These are phyloP conservation scores for Therioaphis trifolii DNA, from an alignment of 2,888 invertebrate species.

Conservation along the genomic window DNA sequence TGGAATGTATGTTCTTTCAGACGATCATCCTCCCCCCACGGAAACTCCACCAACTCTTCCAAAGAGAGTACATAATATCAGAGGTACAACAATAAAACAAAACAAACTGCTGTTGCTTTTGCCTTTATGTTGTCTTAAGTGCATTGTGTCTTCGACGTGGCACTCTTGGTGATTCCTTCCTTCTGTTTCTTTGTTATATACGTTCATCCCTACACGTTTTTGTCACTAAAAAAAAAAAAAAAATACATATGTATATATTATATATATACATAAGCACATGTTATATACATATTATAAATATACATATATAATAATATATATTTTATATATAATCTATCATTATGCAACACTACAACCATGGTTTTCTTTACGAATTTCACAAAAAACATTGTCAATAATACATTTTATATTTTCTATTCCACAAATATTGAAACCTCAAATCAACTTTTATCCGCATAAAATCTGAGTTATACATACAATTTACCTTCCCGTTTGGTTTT, in stretches of 20 bases:
- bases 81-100: slow-evolving; percentile 75
- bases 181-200: slow-evolving; percentile 21
- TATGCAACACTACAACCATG: slow-evolving; percentile 19
- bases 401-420: neutral
- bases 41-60: slow-evolving; percentile 99
- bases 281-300: neutral
- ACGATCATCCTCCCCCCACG: slow-evolving; percentile 97
- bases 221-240: slow-evolving; percentile 22
- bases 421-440: neutral
- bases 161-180: slow-evolving; percentile 48
- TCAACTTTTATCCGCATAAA: slow-evolving; percentile 3
- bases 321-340: slow-evolving; percentile 22
- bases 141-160: slow-evolving; percentile 55
- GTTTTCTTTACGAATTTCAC: slow-evolving; percentile 42
- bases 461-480: neutral
- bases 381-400: neutral
- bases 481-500: slow-evolving; percentile 19
- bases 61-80: slow-evolving; percentile 93
- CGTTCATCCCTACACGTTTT: slow-evolving; percentile 44
- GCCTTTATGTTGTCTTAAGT: slow-evolving; percentile 56
- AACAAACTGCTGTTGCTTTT: slow-evolving; percentile 64
- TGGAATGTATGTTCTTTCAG: slow-evolving; percentile 75
- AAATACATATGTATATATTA: slow-evolving; percentile 11
- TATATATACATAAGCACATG: slow-evolving; percentile 14
- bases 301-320: slow-evolving; percentile 20